A percentile compares a stretch with the other conserved stretches of the same genome.
phyloP scores from a whole-genome alignment of 2,888 invertebrate genomes.

The Sinhomidia bicolor region DNA sequence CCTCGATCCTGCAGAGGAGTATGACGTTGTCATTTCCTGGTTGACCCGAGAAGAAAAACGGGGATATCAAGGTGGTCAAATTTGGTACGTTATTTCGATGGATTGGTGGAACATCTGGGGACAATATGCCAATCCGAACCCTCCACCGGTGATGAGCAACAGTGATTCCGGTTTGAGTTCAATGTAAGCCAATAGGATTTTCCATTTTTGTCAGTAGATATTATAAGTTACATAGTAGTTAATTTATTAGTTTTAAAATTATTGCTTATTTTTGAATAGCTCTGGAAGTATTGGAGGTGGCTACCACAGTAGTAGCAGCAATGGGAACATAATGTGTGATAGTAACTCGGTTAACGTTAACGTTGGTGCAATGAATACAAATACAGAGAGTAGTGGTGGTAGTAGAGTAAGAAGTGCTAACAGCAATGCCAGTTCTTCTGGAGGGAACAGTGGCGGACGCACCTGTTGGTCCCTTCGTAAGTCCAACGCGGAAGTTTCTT shows the following conservation, averaged over 20 bases:
- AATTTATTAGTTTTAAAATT: no score
- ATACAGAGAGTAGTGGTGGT: conserved; percentile 34
- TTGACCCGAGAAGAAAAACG: conserved; percentile 89
- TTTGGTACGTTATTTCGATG: conserved; percentile 93
- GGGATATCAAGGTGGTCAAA: conserved; percentile 90
- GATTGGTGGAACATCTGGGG: conserved; percentile 95
- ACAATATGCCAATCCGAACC: conserved; percentile 83
- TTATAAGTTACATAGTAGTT: no score
- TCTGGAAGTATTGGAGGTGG: conserved; percentile 77
- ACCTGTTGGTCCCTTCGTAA: conserved; percentile 79
- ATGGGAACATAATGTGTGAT: conserved; percentile 65
- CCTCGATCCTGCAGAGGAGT: conserved; percentile 90
- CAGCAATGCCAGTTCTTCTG: conserved; percentile 21
- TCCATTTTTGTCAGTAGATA: no score
- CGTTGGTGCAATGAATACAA: conserved; percentile 23
- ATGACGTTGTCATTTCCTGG: conserved; percentile 92
- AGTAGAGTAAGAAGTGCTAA: conserved; percentile 45
- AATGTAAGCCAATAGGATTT: conserved; percentile 78
- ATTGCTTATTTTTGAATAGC: no score
- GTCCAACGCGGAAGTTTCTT: conserved; percentile 75
- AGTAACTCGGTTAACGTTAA: conserved; percentile 40
- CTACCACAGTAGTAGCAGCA: conserved; percentile 71
- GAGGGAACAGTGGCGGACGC: conserved; percentile 61
- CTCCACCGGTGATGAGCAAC: conserved; percentile 77
- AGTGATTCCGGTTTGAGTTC: conserved; percentile 80